These are phyloP conservation scores for Lycodopsis pacificus DNA, from an alignment of 2,797 vertebrate genomes.

Conservation along the genomic window DNA sequence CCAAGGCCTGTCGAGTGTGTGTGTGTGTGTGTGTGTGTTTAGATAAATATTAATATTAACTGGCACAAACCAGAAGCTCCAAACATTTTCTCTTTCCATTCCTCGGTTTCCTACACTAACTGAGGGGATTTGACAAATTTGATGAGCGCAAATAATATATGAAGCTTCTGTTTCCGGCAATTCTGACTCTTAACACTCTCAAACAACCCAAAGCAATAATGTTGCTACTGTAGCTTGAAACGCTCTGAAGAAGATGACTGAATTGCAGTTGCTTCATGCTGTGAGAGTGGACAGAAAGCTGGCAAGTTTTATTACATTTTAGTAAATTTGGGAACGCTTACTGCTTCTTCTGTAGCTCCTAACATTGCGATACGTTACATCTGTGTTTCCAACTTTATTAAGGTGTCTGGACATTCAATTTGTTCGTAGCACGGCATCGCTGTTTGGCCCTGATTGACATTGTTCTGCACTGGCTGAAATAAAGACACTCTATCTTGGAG, in stretches of 20 bases:
- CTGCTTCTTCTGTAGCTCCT: background rate
- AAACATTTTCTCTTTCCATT: conserved; percentile 8
- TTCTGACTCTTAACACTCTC: background rate
- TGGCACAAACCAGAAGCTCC: background rate
- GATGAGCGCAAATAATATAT: conserved; percentile 17
- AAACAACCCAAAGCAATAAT: background rate
- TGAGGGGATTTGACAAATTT: conserved; percentile 23
- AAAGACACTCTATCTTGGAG: background rate
- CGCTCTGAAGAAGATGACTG: conserved; percentile 6
- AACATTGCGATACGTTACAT: background rate
- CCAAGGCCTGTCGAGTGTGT: background rate
- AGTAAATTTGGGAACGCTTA: no score
- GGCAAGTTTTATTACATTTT: no score
- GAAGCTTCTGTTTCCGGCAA: conserved; percentile 25
- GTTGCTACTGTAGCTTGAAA: conserved; percentile 9
- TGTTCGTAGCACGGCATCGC: background rate
- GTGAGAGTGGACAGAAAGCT: background rate
- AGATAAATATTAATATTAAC: conserved; percentile 35
- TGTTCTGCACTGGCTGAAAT: background rate
- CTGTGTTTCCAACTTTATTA: background rate
- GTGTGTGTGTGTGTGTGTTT: background rate
- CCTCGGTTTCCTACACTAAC: background rate
- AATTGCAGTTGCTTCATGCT: background rate
- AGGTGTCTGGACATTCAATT: conserved; percentile 2
- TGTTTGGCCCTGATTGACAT: background rate